phyloP scores from a whole-genome alignment of 2,113 vertebrate genomes.

The Eleginops maclovinus region DNA sequence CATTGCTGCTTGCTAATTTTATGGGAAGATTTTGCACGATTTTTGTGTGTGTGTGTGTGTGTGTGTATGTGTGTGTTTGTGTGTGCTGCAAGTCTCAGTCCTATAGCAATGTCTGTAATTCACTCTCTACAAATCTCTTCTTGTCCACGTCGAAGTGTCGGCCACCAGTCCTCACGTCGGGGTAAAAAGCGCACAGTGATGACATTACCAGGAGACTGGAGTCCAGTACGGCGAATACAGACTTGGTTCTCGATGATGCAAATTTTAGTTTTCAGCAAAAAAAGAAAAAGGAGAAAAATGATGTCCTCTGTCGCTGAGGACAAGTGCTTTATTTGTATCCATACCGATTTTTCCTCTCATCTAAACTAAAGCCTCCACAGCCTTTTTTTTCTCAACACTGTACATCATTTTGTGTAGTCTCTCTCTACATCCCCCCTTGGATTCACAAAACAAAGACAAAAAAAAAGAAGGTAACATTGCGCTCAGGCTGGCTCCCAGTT shows the following conservation, averaged over 20 bases:
- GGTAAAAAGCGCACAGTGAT: constrained; percentile 80
- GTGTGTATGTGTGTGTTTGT: constrained; percentile 11
- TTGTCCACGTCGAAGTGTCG: constrained; percentile 61
- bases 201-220: constrained; percentile 74
- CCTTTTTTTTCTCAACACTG: constrained; percentile 73
- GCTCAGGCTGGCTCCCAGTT: constrained; percentile 76
- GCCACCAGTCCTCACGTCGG: constrained; percentile 70
- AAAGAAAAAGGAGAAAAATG: constrained; percentile 52
- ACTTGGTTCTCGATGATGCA: constrained; percentile 72
- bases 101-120: constrained; percentile 75
- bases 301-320: constrained; percentile 78
- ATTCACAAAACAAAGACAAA: constrained; percentile 64
- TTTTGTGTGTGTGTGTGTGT: no score
- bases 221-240: constrained; percentile 72
- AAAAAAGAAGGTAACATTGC: constrained; percentile 62
- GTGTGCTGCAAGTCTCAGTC: constrained; percentile 81
- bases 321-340: constrained; percentile 85
- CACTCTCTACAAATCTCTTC: constrained; percentile 74
- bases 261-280: constrained; percentile 66
- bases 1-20: constrained; percentile 80
- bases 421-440: constrained; percentile 72
- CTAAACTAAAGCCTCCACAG: constrained; percentile 71
- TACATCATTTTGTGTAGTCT: constrained; percentile 79
- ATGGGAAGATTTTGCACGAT: constrained; percentile 75
- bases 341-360: constrained; percentile 69